Percentiles rank a stretch among this genome's conserved stretches.
Conservation (phyloP, 1,140 invertebrate genomes). For the Ptiloglossa arizonensis region DNA sequence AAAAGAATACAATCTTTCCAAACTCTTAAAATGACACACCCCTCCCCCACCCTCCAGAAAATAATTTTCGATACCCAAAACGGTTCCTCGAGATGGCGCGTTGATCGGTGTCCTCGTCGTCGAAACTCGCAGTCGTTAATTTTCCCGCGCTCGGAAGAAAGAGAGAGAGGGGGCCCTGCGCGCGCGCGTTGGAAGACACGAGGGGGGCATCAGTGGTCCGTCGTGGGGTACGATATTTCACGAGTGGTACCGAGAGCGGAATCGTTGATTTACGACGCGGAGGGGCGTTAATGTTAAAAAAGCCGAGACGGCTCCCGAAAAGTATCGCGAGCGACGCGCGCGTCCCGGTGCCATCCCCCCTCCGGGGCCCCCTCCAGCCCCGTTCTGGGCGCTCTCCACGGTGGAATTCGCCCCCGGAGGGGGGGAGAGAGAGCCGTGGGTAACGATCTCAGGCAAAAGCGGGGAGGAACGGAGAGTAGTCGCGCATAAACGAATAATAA, state of each 20-base stretch:
- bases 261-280: slow-evolving; percentile 54
- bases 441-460: slow-evolving; percentile 24
- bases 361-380: not conserved
- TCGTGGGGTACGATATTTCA: slow-evolving; percentile 23
- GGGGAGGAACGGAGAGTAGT: slow-evolving; percentile 13
- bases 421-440: slow-evolving; percentile 4
- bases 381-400: too few relatives aligned
- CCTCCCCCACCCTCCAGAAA: too few relatives aligned
- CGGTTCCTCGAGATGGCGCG: too few relatives aligned
- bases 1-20: too few relatives aligned
- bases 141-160: not conserved
- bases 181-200: not conserved
- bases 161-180: too few relatives aligned
- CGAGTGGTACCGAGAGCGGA: slow-evolving; percentile 8
- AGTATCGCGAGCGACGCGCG: slow-evolving; percentile 27
- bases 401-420: slow-evolving; percentile 43
- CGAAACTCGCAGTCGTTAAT: not conserved
- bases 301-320: slow-evolving; percentile 37
- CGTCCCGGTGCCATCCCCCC: not conserved
- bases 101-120: too few relatives aligned
- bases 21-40: too few relatives aligned
- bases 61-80: too few relatives aligned
- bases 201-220: not conserved
- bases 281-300: slow-evolving; percentile 13
- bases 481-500: slow-evolving; percentile 67